Evolutionary conservation across 1,140 invertebrate species (phyloP).

Genomic region (Drosophila serrata): DNA sequence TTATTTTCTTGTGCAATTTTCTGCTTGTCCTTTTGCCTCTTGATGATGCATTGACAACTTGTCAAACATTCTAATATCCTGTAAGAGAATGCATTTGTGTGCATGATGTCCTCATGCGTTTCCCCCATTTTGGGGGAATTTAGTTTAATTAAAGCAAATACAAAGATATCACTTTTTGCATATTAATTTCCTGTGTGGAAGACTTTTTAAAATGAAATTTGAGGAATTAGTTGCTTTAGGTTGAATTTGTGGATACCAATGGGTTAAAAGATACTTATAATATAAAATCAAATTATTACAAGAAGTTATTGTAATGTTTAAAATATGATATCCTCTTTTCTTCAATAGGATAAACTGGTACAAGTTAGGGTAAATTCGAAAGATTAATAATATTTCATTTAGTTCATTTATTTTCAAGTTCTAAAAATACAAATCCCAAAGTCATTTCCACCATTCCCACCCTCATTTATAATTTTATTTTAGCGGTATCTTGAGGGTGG

Average conservation of each 20-base stretch:
- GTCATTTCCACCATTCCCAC: not conserved
- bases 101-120: conserved; percentile 5
- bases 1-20: conserved; percentile 41
- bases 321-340: not conserved
- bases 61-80: conserved; percentile 64
- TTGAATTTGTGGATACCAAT: not conserved
- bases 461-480: conserved; percentile 3
- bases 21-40: conserved; percentile 5
- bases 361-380: not conserved
- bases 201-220: not conserved
- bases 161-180: conserved; percentile 42
- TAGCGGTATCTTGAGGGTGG: conserved; percentile 44
- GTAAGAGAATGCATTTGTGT: conserved; percentile 12
- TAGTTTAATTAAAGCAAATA: conserved; percentile 70
- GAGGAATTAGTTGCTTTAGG: not conserved
- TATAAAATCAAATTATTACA: not conserved
- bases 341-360: not conserved
- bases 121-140: conserved; percentile 46
- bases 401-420: not conserved
- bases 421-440: not conserved
- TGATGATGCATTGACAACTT: conserved; percentile 60
- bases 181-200: conserved; percentile 65
- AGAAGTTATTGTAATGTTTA: not conserved
- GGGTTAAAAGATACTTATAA: not conserved
- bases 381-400: not conserved